Percentiles rank a stretch among this genome's conserved stretches.
phyloP scores from a whole-genome alignment of 2,797 vertebrate species.

The Sebastes minor region DNA sequence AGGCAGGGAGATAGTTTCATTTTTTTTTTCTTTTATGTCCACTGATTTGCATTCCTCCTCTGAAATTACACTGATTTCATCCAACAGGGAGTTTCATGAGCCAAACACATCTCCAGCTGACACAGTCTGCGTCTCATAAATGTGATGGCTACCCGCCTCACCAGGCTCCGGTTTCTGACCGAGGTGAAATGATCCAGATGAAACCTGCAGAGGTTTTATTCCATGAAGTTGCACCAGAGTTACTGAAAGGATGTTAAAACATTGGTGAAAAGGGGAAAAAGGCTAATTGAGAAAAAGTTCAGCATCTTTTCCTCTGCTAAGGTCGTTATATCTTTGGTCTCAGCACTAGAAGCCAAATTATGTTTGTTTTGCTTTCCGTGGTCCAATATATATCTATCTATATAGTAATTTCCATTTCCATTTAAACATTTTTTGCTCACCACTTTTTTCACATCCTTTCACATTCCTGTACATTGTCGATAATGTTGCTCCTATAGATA shows the following conservation, averaged over 20 bases:
- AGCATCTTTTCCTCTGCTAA: background rate
- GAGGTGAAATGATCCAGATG: conserved; percentile 2
- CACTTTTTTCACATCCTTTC: too few species aligned
- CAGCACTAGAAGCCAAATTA: background rate
- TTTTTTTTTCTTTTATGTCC: conserved; percentile 17
- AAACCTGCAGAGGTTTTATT: background rate
- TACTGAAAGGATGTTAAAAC: background rate
- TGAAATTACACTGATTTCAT: conserved; percentile 43
- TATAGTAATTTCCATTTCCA: too few species aligned
- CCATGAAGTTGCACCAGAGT: background rate
- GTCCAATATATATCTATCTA: too few species aligned
- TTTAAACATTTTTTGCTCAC: too few species aligned
- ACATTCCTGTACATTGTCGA: too few species aligned
- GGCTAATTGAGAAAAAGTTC: background rate
- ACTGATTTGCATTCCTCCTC: conserved; percentile 27
- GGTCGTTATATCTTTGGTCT: background rate
- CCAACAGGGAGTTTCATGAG: conserved; percentile 36
- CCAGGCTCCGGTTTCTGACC: background rate
- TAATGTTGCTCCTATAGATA: too few species aligned
- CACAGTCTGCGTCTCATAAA: conserved; percentile 11
- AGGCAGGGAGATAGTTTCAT: background rate
- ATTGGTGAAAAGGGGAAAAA: background rate
- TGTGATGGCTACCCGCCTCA: background rate
- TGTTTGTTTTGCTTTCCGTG: background rate
- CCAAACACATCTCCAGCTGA: conserved; percentile 36